phyloP scores from a whole-genome alignment of 1,140 invertebrate species.

The Monochamus saltuarius region DNA sequence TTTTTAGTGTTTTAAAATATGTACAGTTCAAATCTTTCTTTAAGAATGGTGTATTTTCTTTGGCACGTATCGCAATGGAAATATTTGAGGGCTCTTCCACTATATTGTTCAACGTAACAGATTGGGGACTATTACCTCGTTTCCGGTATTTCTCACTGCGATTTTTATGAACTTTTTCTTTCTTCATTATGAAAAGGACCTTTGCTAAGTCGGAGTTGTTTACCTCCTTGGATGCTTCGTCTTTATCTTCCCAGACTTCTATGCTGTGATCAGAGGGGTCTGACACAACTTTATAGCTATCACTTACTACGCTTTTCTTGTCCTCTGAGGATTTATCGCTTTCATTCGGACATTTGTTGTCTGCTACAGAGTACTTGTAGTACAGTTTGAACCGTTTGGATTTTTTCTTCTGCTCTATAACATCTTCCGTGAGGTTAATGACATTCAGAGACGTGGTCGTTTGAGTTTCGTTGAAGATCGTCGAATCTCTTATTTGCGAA shows the following conservation, averaged over 20 bases:
- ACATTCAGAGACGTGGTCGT: constrained; percentile 15
- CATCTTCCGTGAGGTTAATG: constrained; percentile 1
- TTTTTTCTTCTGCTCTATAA: constrained; percentile 19
- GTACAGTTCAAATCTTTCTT: constrained; percentile 1
- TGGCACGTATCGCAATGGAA: background rate
- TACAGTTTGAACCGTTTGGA: constrained; percentile 25
- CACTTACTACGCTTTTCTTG: constrained; percentile 20
- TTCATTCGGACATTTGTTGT: constrained; percentile 7
- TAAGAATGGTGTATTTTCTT: background rate
- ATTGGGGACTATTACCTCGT: background rate
- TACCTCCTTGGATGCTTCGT: background rate
- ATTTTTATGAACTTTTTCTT: background rate
- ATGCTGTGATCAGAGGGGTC: constrained; percentile 17
- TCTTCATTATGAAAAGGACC: background rate
- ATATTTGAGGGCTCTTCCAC: constrained; percentile 1
- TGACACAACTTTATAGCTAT: constrained; percentile 21
- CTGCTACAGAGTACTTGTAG: constrained; percentile 24
- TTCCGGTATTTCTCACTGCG: background rate
- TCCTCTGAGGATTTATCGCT: constrained; percentile 19
- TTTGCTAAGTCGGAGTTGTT: background rate
- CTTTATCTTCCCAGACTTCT: background rate
- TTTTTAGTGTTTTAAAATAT: background rate
- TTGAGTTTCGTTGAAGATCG: constrained; percentile 9
- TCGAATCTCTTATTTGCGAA: constrained; percentile 10
- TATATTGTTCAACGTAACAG: constrained; percentile 1